Evolutionary conservation across 2,888 invertebrate genomes (phyloP), one percentile per base, ranked within the genome.

Genomic region (Caenorhabditis plicata): DNA sequence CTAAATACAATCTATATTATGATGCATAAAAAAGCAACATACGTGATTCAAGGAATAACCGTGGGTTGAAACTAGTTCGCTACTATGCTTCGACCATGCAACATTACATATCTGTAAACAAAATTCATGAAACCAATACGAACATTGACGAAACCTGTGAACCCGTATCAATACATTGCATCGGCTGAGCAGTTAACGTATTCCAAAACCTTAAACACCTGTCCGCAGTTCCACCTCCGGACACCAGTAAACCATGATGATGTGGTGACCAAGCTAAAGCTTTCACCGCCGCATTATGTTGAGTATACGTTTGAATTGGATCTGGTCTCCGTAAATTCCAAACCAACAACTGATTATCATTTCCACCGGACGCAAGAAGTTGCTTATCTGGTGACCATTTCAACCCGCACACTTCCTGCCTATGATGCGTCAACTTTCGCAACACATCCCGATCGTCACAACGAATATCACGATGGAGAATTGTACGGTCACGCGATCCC

Each of bases 191-290:
- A 1, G 95, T 96, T 64, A 96, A 85, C 0, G 95, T 96, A 84
- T 96, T 96, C 95, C 96, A 96, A 85, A 96, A 96, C 20, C 78
- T 69, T 20, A 70, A 44, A 47, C 69, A 68, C 23, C 65, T 33
- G 84, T 96, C 96, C 0, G 95, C 96, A 0, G 96, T 96, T n/a
- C 96, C 96, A n/a, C 96, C 96, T 38, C 96, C 96, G 32, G 91
- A 91, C 0, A 95, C 95, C 60, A 96, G 83, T 44, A 96, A 85
- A 0, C 95, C 95, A 83, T 95, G 95, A 83, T 95, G 95, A 85
- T 96, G 95, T 0, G 96, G 95, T 2, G 94, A 95, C 96, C 96
- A 96, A 20, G 96, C 94, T 71, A 96, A 93, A 0, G 96, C 96
- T 58, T 80, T 98, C 9, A 94, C 94, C 0, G 94, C 96, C 0